Base-by-base conservation (phyloP, 2,113 vertebrate species). In the Steatornis caripensis region DNA sequence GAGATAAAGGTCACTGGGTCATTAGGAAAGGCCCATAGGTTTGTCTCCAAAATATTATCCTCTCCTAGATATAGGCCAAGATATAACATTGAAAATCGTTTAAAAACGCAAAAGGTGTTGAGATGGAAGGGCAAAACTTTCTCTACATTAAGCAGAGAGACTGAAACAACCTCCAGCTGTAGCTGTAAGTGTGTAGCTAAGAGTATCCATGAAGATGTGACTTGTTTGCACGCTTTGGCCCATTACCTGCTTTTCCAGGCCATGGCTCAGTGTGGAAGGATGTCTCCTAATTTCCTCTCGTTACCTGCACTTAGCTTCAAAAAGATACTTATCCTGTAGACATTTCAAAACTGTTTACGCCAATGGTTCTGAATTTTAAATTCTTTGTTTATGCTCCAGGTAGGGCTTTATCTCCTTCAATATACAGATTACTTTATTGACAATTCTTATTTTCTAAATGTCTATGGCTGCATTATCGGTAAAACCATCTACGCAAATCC, bases 1-100 rank as follows among this genome's bases (percentile, higher is more conserved):
- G 90, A 97, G 96, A 87, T 76, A 93, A 95, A 90, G 89, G 96
- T 97, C 96, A 91, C 72, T 69, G 68, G 87, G 89, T 95, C 92
- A 54, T 69, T 95, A 95, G 88, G 91, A 90, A 97, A 96, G 90
- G 81, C 95, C 62, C 90, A 71, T 41, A 94, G 74, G 70, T 95
- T 95, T 84, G 65, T 80, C 91, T 97, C 95, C 65, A 96, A 94
- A 94, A 91, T 84, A 83, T 71, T 76, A 92, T 94, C 68, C 68
- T 95, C 54, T 93, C 80, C 87, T 96, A 83, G 96, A 96, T 95
- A 66, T 15, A 93, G 79, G 39, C 48, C 81, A 89, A 89, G 80
- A 51, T 68, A 22, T 23, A 94, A 89, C 51, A 95, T 95, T 65
- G 78, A 93, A 97, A 96, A 93, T 66, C 48, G 55, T 6, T 92